Evolutionary conservation across 1,140 invertebrate species (phyloP).

Genomic region (Gryllus bimaculatus): DNA sequence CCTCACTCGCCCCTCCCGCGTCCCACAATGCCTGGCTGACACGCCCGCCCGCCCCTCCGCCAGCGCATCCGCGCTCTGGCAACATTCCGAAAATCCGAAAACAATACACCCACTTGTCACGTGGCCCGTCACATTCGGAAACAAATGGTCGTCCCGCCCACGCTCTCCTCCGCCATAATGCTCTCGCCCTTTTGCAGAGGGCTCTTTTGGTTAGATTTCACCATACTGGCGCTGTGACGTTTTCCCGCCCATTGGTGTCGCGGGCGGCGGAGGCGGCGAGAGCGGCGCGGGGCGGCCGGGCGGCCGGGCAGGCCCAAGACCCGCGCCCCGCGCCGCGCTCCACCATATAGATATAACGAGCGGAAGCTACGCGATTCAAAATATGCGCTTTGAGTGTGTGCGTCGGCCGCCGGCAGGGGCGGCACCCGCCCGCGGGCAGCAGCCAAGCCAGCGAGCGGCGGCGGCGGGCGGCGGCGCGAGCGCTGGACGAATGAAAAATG

Average conservation of each 20-base stretch:
- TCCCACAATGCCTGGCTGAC: background rate
- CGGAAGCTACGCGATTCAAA: background rate
- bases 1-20: background rate
- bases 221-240: background rate
- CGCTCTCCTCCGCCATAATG: background rate
- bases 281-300: too few relatives aligned
- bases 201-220: background rate
- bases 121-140: background rate
- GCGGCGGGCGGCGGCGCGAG: slow-evolving; percentile 3
- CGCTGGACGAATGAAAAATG: slow-evolving; percentile 20
- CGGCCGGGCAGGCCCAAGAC: background rate
- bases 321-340: too few relatives aligned
- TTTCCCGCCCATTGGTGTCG: background rate
- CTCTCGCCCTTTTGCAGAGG: background rate
- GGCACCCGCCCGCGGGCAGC: too few relatives aligned
- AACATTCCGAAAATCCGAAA: slow-evolving; percentile 1
- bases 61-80: background rate
- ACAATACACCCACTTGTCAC: background rate
- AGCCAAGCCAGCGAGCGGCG: background rate
- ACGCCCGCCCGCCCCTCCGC: too few relatives aligned
- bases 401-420: too few relatives aligned
- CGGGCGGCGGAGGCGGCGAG: background rate
- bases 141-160: background rate
- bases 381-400: background rate
- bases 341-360: background rate